Evolutionary conservation across 2,113 vertebrate genomes (phyloP), one percentile per base, ranked within the genome.

Genomic region (Lipophrys pholis): DNA sequence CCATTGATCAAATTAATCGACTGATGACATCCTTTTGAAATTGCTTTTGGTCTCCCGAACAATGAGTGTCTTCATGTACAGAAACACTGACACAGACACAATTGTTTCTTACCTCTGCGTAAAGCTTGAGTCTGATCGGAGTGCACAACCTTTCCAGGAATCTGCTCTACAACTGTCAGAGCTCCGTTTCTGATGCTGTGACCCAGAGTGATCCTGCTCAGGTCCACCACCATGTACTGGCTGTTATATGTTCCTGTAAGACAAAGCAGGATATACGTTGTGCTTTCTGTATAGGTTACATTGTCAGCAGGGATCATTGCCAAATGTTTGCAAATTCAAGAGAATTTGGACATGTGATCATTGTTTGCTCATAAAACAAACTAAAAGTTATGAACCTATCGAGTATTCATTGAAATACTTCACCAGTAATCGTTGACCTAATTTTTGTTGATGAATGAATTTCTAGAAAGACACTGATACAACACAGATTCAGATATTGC

Each of bases 161-260:
- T 95, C 88, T 97, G 96, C 82, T 97, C 96, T 76, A 97, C 87
- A 17, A 97, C 62, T 42, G 92, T 96, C 70, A 96, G 55, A 7
- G 95, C 92, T 66, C 94, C 96, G 0, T 87, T 82, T 7, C 64
- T 94, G 51, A 97, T 93, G 51, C 91, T 93, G 46, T 61, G 77
- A 11, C 89, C 89, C 66, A 94, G 88, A 53, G 86, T 92, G 10
- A 97, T 86, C 76, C 90, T 95, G 83, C 90, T 96, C 87, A 96
- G 89, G 85, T 97, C 96, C 89, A 97, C 82, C 74, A 97, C 87
- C 96, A 97, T 97, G 88, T 97, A 97, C 64, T 97, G 96, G 71
- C 95, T 97, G 87, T 97, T 97, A 65, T 97, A 97, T 51, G 96
- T 97, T 12, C 96, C 96, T 97, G 73, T 35, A 58, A 68, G 2